Evolutionary conservation across 2,113 vertebrate species (phyloP).

Genomic region (Acanthisitta chloris): DNA sequence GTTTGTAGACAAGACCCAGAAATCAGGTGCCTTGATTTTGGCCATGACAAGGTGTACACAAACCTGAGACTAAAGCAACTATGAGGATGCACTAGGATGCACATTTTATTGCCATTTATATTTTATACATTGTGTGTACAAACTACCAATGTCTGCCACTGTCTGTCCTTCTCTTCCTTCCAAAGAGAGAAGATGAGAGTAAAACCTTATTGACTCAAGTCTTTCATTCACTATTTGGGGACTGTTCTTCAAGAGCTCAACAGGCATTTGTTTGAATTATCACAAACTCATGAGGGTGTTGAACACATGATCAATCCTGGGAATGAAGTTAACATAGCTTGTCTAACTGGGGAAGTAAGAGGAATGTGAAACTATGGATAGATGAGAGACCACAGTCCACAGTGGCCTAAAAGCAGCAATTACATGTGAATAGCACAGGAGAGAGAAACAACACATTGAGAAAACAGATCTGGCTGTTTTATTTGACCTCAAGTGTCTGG

Average conservation of each 20-base stretch:
- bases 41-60: rapidly evolving
- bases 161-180: background rate
- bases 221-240: background rate
- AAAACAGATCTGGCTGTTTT: background rate
- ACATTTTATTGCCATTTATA: background rate
- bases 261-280: background rate
- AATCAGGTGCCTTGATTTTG: background rate
- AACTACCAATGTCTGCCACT: background rate
- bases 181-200: background rate
- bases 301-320: background rate
- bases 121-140: background rate
- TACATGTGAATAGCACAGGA: background rate
- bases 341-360: background rate
- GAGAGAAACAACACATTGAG: background rate
- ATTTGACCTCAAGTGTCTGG: background rate
- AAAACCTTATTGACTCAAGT: background rate
- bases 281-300: background rate
- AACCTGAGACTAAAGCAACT: background rate
- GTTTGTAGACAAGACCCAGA: background rate
- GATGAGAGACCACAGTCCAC: background rate
- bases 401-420: background rate
- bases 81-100: background rate
- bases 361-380: background rate
- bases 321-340: background rate
- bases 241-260: background rate